Base-by-base conservation (phyloP, 2,888 invertebrate genomes). In the Hypomecis punctinalis region DNA sequence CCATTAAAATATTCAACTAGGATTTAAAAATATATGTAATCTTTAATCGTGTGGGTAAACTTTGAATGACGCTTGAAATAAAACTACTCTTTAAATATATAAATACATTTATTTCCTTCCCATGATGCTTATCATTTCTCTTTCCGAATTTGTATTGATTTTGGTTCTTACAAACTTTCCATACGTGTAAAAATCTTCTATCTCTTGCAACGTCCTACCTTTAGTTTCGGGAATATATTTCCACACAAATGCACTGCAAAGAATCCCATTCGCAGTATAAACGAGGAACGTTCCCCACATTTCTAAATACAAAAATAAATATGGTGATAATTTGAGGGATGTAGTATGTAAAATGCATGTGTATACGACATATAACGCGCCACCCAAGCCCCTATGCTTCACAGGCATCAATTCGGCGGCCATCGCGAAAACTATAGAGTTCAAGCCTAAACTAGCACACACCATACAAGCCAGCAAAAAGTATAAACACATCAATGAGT, bases 141-240 rank as follows among this genome's bases (percentile, higher is more conserved):
- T 13, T 0, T 40, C 52, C 33, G 6, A 13, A 37, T 56, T 43
- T 0, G 46, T 40, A 47, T 23, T 11, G 13, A 42, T 23, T 13
- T 40, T 11, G 8, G 9, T 36, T 7, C 13, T 33, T 43, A 45
- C 56, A 67, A 66, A 69, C 37, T 65, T 68, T 6, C 67, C 69
- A 39, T 49, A 39, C n/a, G 45, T 64, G 62, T 68, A 73, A 48
- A 48, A 71, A 52, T 74, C 49, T 58, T 74, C 70, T 5, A 74
- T 67, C 49, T 74, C 69, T n/a, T 68, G 69, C 23, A 72, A 51
- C 5, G 73, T 69, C 36, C 49, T 69, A 0, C 63, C 62, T 54
- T 69, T 72, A 5, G 73, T 72, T 53, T 74, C 73, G 6, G 72
- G 72, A 7, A 74, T 45, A 60, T n/a, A 74, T 36, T 39, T 68